Base-by-base conservation (phyloP, 2,888 invertebrate genomes). In the Meiosimyza decipiens region DNA sequence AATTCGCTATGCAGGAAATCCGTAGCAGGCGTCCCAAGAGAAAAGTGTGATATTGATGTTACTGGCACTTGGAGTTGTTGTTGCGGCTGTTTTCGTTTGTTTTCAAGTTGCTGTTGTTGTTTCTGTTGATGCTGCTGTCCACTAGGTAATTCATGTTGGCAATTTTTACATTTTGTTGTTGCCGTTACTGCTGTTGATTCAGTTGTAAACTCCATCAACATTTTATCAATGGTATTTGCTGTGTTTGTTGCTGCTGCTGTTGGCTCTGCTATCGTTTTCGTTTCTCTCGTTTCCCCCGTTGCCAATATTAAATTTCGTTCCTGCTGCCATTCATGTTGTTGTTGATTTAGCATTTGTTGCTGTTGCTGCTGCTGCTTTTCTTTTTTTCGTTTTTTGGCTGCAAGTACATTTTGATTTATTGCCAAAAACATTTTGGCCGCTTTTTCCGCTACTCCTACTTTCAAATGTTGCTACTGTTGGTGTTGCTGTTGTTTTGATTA, bases 331-430 rank as follows among this genome's bases (percentile, higher is more conserved):
- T 68, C 57, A 15, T 49, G 28, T 18, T 71, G 66, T 50, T 54
- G 16, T 28, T 51, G 18, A 49, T 28, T 28, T 28, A 28, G 4
- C 28, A 28, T 28, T 28, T 54, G 15, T 33, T 70, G 15, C 6
- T 54, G 18, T 66, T 63, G 63, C 67, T 64, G 28, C 80, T 76
- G 50, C 70, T 78, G 73, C 60, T 74, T 69, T 72, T 77, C 73
- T 67, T 77, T 79, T 77, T 78, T 78, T 67, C 76, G 77, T 60
- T 75, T 78, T 75, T 78, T 79, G 63, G 80, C 75, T 55, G 78
- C 80, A 71, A 78, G 76, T 70, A 80, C 76, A 77, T 75, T 84
- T 79, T 84, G 83, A 80, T 84, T 84, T 77, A 84, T 82, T 71
- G 81, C 84, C 78, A 84, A 74, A 77, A 84, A 80, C 84, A 84